phyloP scores from a whole-genome alignment of 2,797 vertebrate genomes.

The Hozukius guyotensis region DNA sequence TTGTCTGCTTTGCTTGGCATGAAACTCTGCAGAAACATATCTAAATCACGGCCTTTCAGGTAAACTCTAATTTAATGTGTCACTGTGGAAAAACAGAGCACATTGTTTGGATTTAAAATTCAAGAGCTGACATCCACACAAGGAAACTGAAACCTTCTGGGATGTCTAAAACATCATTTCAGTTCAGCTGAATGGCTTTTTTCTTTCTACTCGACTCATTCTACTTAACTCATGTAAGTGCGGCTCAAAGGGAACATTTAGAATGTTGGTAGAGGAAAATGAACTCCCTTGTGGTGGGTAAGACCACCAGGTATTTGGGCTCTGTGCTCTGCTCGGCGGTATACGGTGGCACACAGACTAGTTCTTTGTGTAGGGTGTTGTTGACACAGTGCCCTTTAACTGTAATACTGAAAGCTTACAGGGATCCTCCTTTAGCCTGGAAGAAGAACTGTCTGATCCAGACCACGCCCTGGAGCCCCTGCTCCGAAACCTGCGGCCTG shows the following conservation, averaged over 20 bases:
- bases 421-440: conserved; percentile 91
- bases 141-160: not conserved
- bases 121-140: not conserved
- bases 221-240: not conserved
- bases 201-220: not conserved
- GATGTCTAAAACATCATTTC: not conserved
- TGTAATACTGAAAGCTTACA: conserved; percentile 91
- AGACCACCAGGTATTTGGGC: not conserved
- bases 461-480: conserved; percentile 93
- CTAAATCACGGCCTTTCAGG: not conserved
- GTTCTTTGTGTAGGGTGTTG: conserved; percentile 43
- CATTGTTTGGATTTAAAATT: not conserved
- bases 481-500: conserved; percentile 92
- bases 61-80: not conserved
- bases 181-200: not conserved
- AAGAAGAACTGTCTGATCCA: conserved; percentile 94
- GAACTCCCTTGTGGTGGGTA: not conserved
- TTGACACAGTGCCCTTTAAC: conserved; percentile 76
- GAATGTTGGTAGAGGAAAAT: not conserved
- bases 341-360: not conserved
- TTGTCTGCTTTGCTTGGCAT: not conserved
- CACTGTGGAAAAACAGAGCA: not conserved
- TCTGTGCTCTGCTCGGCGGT: not conserved
- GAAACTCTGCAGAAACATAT: not conserved
- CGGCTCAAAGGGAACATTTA: conserved; percentile 1